Percentiles rank a stretch among this genome's conserved stretches.
Conservation (phyloP, 1,140 invertebrate genomes). For the Rhopalosiphum padi region DNA sequence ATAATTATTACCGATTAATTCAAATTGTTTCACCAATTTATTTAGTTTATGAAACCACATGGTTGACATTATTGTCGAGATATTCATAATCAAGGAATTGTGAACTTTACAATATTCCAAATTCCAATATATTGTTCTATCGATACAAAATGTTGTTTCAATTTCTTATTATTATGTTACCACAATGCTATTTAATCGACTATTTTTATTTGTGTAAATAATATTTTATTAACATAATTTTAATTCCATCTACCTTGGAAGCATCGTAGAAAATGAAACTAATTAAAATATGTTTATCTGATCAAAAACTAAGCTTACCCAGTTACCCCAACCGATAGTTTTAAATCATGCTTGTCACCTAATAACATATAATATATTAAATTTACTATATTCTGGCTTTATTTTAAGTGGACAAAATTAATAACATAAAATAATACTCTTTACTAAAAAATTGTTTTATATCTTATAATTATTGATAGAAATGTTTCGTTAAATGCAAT, state of each 20-base stretch:
- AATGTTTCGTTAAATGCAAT: too few relatives aligned
- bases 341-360: background rate
- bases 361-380: background rate
- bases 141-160: background rate
- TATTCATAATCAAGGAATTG: background rate
- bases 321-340: too few relatives aligned
- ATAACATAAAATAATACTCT: background rate
- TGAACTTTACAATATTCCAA: background rate
- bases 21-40: background rate
- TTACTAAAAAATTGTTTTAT: background rate
- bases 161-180: background rate
- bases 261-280: background rate
- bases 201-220: background rate
- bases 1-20: background rate
- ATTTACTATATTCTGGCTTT: background rate
- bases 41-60: background rate
- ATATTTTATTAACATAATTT: background rate
- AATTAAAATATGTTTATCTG: background rate
- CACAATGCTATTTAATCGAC: background rate
- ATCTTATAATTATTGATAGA: too few relatives aligned
- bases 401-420: background rate
- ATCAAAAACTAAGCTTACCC: background rate
- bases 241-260: background rate
- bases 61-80: background rate
- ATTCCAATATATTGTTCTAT: background rate